Base-by-base conservation (phyloP, 2,888 invertebrate genomes). In the Drosophila prostipennis region DNA sequence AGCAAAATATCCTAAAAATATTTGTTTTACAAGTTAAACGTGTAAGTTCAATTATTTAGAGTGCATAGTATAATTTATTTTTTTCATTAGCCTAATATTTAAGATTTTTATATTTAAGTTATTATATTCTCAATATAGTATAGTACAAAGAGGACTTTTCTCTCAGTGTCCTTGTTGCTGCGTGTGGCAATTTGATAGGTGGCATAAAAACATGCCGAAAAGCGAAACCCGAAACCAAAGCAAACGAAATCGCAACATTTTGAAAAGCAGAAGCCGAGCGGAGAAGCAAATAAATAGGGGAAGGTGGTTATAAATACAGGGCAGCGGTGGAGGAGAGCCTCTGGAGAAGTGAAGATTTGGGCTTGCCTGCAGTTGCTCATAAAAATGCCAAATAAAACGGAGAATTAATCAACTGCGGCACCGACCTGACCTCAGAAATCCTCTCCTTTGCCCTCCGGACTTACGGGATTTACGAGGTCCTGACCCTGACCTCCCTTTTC, bases 311-410 rank as follows among this genome's bases (percentile, higher is more conserved):
- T 6, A 29, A 11, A 11, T 13, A 26, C 10, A 19, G 29, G 10
- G 10, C 14, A 34, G 26, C 5, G 26, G 26, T 26, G 2, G 6
- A 6, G 42, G 19, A 10, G n/a, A n/a, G 26, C 3, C n/a, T 19
- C n/a, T 13, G 32, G 7, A 10, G 51, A 23, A 23, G 51, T n/a
- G 13, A 36, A 45, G 55, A 54, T 16, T 26, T 16, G 5, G 54
- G 29, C 54, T 43, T 5, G 39, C 48, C 40, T 82, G 63, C 76
- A 80, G 69, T 74, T 64, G 78, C 68, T 74, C 79, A 83, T 83
- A 81, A 84, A 82, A 81, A 77, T 52, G 76, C 70, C 84, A 82
- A 81, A 82, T 82, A 81, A 84, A 84, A 78, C 71, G 40, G 78
- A n/a, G 67, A 82, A 82, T 84, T 84, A 81, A 84, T 82, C 84